Evolutionary conservation across 2,888 invertebrate genomes (phyloP).

Genomic region (Drosophila rubida): DNA sequence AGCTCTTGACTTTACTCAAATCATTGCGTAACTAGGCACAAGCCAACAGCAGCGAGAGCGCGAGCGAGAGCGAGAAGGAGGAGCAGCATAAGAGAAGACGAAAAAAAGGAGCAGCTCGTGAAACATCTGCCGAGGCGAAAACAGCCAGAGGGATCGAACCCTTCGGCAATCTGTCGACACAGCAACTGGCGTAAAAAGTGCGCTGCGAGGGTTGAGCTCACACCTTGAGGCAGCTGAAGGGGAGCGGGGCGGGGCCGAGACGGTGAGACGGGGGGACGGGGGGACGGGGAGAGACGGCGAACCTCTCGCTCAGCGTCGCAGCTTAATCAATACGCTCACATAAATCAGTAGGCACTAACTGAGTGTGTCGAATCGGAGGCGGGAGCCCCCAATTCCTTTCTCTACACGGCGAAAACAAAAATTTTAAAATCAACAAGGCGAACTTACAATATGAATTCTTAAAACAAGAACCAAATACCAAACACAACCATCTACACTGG

Average conservation of each 20-base stretch:
- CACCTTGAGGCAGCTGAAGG: slow-evolving; percentile 43
- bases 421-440: no score
- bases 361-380: slow-evolving; percentile 39
- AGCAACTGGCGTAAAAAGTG: slow-evolving; percentile 61
- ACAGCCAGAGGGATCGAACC: slow-evolving; percentile 23
- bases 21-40: slow-evolving; percentile 75
- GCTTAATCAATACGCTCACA: slow-evolving; percentile 61
- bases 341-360: slow-evolving; percentile 68
- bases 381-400: neutral
- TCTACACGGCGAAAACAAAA: no score
- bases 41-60: slow-evolving; percentile 2
- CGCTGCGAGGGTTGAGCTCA: slow-evolving; percentile 59
- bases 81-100: neutral
- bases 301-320: slow-evolving; percentile 6
- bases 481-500: no score
- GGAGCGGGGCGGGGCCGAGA: neutral
- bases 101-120: slow-evolving; percentile 45
- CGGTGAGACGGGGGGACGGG: neutral
- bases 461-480: no score
- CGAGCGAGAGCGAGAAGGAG: neutral
- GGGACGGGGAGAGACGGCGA: neutral
- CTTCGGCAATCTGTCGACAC: slow-evolving; percentile 57
- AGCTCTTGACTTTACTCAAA: slow-evolving; percentile 40
- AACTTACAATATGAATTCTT: no score
- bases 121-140: slow-evolving; percentile 63